These are phyloP conservation scores for Sarcophaga rosellei DNA, from an alignment of 2,888 invertebrate species.

Conservation along the genomic window DNA sequence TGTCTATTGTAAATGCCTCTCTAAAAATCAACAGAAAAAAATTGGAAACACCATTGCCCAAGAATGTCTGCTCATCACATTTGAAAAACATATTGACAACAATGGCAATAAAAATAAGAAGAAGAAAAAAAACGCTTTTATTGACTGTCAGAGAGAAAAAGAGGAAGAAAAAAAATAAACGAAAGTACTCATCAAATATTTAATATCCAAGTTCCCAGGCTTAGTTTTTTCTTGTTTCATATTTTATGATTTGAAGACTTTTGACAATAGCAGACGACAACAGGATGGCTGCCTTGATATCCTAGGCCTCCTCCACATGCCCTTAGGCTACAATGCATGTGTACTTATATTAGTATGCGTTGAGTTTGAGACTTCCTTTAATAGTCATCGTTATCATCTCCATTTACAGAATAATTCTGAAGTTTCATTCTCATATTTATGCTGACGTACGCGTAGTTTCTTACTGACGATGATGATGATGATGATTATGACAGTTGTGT, in stretches of 20 bases:
- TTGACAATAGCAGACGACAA: neutral
- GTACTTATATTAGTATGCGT: no score
- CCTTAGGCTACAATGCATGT: no score
- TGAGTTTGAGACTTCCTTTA: neutral
- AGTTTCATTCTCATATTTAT: conserved; percentile 15
- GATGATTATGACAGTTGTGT: conserved; percentile 19
- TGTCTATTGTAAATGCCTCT: no score
- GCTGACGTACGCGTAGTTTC: conserved; percentile 55
- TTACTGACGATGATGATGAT: conserved; percentile 26
- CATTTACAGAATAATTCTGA: neutral
- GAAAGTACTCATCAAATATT: conserved; percentile 47
- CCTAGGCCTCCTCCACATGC: no score
- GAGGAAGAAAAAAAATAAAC: neutral
- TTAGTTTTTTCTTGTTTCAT: neutral
- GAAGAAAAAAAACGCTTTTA: conserved; percentile 45
- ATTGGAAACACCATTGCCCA: neutral
- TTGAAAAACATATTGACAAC: conserved; percentile 8
- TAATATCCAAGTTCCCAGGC: neutral
- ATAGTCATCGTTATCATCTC: neutral
- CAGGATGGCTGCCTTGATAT: neutral
- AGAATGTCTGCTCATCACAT: neutral
- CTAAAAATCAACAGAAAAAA: no score
- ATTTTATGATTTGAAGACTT: neutral
- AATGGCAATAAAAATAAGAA: conserved; percentile 45
- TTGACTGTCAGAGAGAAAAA: conserved; percentile 9